Conservation (phyloP, 1,140 invertebrate genomes). For the Hylaeus anthracinus region DNA sequence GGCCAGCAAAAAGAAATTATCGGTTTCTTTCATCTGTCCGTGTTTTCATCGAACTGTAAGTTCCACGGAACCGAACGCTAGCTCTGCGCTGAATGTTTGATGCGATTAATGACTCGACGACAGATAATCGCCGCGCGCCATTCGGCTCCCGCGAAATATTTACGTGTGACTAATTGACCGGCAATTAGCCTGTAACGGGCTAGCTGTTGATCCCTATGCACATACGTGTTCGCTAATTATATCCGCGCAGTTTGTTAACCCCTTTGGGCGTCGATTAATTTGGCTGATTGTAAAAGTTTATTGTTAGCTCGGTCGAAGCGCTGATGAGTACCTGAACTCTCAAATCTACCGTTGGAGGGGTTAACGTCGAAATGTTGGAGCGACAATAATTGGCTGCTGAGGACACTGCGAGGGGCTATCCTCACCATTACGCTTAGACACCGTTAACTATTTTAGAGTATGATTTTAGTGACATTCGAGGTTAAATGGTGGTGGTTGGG, state of each 20-base stretch:
- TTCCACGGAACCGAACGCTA: background rate
- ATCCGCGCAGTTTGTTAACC: background rate
- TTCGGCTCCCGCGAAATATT: background rate
- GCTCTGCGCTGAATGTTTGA: background rate
- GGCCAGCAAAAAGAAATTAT: conserved; percentile 7
- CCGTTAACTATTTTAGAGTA: too few relatives aligned
- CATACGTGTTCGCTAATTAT: background rate
- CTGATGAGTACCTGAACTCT: too few relatives aligned
- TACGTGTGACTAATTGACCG: conserved; percentile 5
- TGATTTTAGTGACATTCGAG: too few relatives aligned
- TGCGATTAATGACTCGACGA: conserved; percentile 1
- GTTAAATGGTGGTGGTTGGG: too few relatives aligned
- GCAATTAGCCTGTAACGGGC: background rate
- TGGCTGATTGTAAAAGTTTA: background rate
- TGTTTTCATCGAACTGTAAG: background rate
- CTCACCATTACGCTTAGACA: background rate
- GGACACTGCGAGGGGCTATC: too few relatives aligned
- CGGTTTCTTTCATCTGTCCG: conserved; percentile 5
- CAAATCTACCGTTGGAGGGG: too few relatives aligned
- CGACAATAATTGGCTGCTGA: too few relatives aligned
- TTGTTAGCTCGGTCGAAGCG: background rate
- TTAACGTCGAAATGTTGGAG: too few relatives aligned
- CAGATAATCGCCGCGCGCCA: background rate
- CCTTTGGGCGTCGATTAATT: background rate
- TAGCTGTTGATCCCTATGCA: background rate